Evolutionary conservation across 2,797 vertebrate genomes (phyloP).

Genomic region (Manis javanica): DNA sequence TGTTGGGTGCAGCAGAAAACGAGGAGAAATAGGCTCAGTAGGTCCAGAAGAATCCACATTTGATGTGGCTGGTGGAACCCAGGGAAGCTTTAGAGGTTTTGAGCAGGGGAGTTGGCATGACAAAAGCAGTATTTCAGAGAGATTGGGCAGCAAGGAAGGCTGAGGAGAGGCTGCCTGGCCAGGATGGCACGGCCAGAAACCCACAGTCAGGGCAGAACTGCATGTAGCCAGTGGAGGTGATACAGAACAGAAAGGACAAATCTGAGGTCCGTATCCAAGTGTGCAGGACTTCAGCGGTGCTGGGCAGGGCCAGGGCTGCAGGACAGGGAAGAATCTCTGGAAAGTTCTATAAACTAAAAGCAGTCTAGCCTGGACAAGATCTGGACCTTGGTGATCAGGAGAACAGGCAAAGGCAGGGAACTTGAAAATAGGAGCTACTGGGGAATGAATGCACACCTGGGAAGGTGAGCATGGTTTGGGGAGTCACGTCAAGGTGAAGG

Average conservation of each 20-base stretch:
- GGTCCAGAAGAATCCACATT: no score
- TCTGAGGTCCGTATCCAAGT: neutral
- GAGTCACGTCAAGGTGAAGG: neutral
- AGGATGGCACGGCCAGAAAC: fast-evolving
- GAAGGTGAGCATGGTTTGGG: neutral
- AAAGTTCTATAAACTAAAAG: neutral
- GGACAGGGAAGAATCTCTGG: neutral
- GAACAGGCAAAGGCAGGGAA: neutral
- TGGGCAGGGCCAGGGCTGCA: neutral
- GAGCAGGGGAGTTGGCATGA: neutral
- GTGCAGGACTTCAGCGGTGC: neutral
- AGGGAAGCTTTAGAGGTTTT: neutral
- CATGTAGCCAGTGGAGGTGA: no score
- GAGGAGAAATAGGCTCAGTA: neutral
- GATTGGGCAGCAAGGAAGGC: neutral
- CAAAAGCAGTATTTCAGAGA: neutral
- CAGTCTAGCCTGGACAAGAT: neutral
- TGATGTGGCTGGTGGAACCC: neutral
- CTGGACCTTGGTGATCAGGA: neutral
- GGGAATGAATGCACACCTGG: neutral
- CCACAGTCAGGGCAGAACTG: neutral
- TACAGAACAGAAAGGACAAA: neutral
- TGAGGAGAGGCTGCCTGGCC: fast-evolving
- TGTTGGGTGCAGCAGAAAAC: neutral
- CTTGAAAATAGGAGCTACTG: neutral